Evolutionary conservation across 2,888 invertebrate species (phyloP), one percentile per base, ranked within the genome.

Genomic region (Ichneumoninae sp.): DNA sequence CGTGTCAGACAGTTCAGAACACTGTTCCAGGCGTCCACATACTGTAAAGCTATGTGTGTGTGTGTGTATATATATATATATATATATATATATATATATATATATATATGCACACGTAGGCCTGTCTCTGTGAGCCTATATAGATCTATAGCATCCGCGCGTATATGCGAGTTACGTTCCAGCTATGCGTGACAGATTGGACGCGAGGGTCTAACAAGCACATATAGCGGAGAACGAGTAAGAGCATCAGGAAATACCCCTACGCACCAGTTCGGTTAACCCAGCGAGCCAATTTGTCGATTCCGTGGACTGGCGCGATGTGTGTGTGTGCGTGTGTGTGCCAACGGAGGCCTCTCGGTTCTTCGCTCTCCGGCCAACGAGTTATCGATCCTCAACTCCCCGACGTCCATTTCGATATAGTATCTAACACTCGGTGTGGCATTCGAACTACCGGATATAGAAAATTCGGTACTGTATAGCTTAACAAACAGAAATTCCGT

Each of bases 181-280:
- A 72, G 84, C 89, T 86, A 86, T 87, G 87, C 88, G 90, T 90
- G 91, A 90, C 88, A 86, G 87, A 89, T 90, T 86, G 89, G 89
- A 78, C 88, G 88, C 89, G 81, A 84, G 90, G 89, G 90, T 90
- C 89, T 89, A 88, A 88, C 90, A 89, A 89, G 88, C 88, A 65
- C 52, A 71, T 79, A 71, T 60, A 54, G 69, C 1, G 13, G 16
- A 30, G 65, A 72, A 80, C 30, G 80, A 60, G 71, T 57, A 76
- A 80, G 80, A 83, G 80, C 65, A 80, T 68, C 71, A 76, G 80
- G 76, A 80, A 83, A 80, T 83, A 78, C 69, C 78, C 62, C 75
- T 79, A 83, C 80, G 80, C 80, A 83, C 76, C 76, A 85, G 88
- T 76, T 76, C 86, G 81, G 82, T 84, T 57, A 79, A 74, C 75